Conservation (phyloP, 2,797 vertebrate genomes). For the Lepus townsendii region DNA sequence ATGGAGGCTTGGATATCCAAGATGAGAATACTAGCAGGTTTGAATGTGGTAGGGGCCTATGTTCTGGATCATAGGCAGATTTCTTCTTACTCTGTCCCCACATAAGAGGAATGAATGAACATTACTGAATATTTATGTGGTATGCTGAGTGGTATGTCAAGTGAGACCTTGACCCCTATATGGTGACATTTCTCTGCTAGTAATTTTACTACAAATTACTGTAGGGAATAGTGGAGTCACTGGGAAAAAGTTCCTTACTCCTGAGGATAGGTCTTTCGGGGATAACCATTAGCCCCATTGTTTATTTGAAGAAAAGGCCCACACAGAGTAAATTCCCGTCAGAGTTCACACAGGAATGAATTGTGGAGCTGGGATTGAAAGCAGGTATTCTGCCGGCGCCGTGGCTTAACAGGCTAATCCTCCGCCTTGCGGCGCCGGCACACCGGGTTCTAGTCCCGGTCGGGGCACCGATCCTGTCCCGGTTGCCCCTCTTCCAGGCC, state of each 20-base stretch:
- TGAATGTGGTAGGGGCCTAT: not conserved
- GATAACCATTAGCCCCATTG: not conserved
- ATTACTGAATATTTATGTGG: not conserved
- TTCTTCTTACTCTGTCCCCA: not conserved
- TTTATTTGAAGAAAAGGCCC: conserved; percentile 40
- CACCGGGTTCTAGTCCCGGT: too few relatives aligned
- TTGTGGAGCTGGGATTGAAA: not conserved
- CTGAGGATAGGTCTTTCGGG: not conserved
- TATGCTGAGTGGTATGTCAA: not conserved
- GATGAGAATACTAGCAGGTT: not conserved
- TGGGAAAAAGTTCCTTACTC: not conserved
- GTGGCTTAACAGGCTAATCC: too few relatives aligned
- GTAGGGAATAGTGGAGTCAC: not conserved
- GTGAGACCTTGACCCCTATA: not conserved
- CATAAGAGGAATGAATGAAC: not conserved
- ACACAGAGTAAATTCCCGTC: not conserved
- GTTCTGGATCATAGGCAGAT: not conserved
- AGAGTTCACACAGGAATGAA: not conserved
- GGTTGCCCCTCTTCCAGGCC: too few relatives aligned
- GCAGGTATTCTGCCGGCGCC: not conserved
- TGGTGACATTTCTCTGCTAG: not conserved
- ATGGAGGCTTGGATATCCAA: not conserved
- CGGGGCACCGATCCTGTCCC: too few relatives aligned
- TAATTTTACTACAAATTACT: not conserved
- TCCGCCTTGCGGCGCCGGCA: too few relatives aligned